These are phyloP conservation scores for Myotis myotis DNA, from an alignment of 2,797 vertebrate species.

Conservation along the genomic window DNA sequence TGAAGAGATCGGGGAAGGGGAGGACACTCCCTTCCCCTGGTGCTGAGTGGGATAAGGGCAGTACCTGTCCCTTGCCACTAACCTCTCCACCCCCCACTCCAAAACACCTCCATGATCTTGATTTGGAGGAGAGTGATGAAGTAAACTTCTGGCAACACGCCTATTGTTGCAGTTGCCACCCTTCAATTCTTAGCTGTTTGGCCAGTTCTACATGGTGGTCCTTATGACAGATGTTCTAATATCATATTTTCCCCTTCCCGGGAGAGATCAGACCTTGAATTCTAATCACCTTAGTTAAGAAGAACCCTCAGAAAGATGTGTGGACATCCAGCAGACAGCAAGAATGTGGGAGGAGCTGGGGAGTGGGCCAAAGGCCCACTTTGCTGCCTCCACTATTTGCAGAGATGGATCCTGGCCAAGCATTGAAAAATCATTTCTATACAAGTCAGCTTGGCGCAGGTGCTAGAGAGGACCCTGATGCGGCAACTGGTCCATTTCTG, in stretches of 20 bases:
- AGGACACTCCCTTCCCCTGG: background rate
- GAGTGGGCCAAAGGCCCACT: background rate
- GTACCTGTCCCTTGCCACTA: background rate
- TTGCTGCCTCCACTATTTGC: background rate
- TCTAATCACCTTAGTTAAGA: constrained; percentile 22
- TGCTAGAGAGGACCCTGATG: background rate
- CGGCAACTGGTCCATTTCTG: background rate
- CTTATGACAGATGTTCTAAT: background rate
- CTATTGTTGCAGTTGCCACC: background rate
- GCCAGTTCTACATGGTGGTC: background rate
- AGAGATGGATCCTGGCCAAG: background rate
- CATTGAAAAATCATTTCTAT: background rate
- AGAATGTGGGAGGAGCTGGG: background rate
- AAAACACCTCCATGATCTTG: background rate
- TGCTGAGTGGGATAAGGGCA: background rate
- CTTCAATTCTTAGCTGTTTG: background rate
- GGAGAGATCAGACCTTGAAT: background rate
- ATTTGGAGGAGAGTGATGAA: background rate
- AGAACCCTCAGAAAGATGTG: background rate
- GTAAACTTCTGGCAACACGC: background rate
- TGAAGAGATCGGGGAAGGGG: background rate
- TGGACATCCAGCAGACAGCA: background rate
- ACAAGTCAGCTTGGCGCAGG: background rate
- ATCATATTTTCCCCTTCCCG: background rate
- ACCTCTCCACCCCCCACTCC: too few relatives aligned